Evolutionary conservation across 2,113 vertebrate species (phyloP).

Genomic region (Menura novaehollandiae): DNA sequence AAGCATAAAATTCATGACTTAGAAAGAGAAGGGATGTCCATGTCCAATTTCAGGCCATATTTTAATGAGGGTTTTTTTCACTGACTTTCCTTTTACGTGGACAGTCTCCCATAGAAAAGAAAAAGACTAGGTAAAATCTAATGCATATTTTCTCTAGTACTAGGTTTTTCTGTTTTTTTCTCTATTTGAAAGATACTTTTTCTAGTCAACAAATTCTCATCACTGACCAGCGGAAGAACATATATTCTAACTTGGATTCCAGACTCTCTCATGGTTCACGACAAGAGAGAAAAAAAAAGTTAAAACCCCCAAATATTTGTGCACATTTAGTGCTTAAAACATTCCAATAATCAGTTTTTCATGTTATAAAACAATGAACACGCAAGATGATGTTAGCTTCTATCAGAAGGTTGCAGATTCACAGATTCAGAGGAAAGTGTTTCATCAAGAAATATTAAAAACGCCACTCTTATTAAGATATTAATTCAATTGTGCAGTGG

Average conservation of each 20-base stretch:
- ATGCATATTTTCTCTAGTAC: neutral
- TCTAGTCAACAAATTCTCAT: neutral
- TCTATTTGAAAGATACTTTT: neutral
- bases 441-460: neutral
- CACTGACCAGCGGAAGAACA: neutral
- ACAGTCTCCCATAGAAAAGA: neutral
- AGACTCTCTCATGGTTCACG: neutral
- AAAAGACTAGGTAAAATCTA: neutral
- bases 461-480: neutral
- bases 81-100: neutral
- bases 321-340: neutral
- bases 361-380: neutral
- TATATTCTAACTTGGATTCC: neutral
- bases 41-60: neutral
- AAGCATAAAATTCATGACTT: neutral
- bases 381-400: neutral
- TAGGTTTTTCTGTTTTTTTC: neutral
- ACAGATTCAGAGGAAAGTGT: neutral
- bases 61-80: neutral
- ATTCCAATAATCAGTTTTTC: neutral
- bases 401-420: neutral
- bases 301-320: rapidly evolving
- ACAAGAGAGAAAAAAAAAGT: neutral
- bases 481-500: neutral
- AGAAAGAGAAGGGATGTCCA: neutral